Evolutionary conservation across 2,888 invertebrate genomes (phyloP), one percentile per base, ranked within the genome.

Genomic region (Microchrysa polita): DNA sequence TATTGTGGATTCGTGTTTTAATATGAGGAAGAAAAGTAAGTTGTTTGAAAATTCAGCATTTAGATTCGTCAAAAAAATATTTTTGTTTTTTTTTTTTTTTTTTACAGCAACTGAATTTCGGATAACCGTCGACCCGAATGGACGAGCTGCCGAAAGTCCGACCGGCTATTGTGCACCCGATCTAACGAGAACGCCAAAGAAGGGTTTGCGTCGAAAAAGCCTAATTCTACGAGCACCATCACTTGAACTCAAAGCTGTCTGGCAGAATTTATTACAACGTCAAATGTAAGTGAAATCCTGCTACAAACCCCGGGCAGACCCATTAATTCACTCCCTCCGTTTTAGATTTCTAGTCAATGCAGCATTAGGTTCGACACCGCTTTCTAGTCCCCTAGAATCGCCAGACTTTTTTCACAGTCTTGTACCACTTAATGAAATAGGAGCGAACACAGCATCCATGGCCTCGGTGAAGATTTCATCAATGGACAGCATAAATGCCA

Each of bases 211-310:
- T 69, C 88, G 91, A 78, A 88, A 92, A 78, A 91, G 92, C 20
- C 85, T 95, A 14, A 89, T 92, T 1, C 84, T 95, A 14, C 87
- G 94, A 67, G 94, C 95, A 1, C 94, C 95, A 0, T 93, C 92
- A 1, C 88, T 92, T 74, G 95, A 95, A 82, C 85, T 94, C 52
- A 95, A 95, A 82, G 94, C 95, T 48, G 94, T 95, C 9, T 95
- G 95, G 95, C 94, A 95, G 85, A 95, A 94, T 84, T 87, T 95
- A 73, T 87, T 95, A 23, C 93, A 94, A 80, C 87, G 94, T 77
- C 95, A 95, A 86, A 93, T 95, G 94, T 94, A 85, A 90, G 91
- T 63, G 5, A 12, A 18, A n/a, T n/a, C n/a, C n/a, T n/a, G n/a
- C n/a, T n/a, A 7, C 4, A 34, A 34, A 34, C 27, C 27, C 27